These are phyloP conservation scores for Rhamphomyia laevipes DNA, from an alignment of 2,888 invertebrate species.

Conservation along the genomic window DNA sequence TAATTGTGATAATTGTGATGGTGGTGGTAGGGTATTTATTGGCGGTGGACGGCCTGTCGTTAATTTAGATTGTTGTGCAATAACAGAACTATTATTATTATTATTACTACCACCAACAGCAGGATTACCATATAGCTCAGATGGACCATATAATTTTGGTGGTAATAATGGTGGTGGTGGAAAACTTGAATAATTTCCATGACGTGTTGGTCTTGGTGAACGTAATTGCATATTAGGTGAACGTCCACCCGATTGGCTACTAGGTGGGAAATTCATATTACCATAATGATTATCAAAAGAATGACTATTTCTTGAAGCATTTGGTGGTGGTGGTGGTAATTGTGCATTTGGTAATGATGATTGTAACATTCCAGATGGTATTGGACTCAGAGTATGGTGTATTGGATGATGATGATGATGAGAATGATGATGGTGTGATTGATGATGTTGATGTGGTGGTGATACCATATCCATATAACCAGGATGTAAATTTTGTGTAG, in stretches of 20 bases:
- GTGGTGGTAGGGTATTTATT: conserved; percentile 6
- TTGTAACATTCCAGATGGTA: conserved; percentile 6
- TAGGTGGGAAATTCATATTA: conserved; percentile 7
- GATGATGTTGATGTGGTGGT: conserved; percentile 14
- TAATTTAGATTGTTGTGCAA: conserved; percentile 1
- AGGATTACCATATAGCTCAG: conserved; percentile 12
- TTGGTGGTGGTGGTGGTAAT: background rate
- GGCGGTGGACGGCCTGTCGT: conserved; percentile 1
- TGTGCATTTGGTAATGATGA: background rate
- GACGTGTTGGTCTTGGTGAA: conserved; percentile 1
- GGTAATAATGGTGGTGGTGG: conserved; percentile 13
- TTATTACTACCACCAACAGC: conserved; percentile 4
- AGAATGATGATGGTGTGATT: conserved; percentile 7
- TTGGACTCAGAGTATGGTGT: conserved; percentile 13
- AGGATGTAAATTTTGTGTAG: conserved; percentile 12
- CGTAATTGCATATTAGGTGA: background rate
- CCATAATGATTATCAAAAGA: conserved; percentile 14
- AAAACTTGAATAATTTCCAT: conserved; percentile 15
- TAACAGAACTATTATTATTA: background rate
- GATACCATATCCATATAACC: conserved; percentile 17
- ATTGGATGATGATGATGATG: background rate
- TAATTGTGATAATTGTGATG: conserved; percentile 10
- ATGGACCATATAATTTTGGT: conserved; percentile 22
- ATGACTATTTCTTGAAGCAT: conserved; percentile 2
- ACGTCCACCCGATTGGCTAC: too few relatives aligned